phyloP scores from a whole-genome alignment of 92 coral and sea anemone species.

The Scolanthus callimorphus region DNA sequence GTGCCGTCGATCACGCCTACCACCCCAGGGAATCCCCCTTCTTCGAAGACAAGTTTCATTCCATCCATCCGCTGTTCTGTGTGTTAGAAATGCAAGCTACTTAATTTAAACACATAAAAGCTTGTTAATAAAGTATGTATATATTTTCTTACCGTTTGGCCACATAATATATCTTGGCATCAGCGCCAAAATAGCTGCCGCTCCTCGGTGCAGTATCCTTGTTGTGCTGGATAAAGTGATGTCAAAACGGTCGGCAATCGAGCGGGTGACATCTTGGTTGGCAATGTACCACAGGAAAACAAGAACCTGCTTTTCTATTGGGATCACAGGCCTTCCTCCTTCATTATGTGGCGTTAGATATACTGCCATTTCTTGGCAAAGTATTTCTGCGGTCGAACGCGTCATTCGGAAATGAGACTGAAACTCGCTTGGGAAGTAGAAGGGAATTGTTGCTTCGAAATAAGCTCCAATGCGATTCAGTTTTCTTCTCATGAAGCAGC shows the following conservation, averaged over 20 bases:
- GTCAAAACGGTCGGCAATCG: constrained; percentile 33
- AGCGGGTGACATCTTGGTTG: constrained; percentile 21
- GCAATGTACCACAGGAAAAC: constrained; percentile 30
- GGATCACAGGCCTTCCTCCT: constrained; percentile 23
- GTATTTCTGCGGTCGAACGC: constrained; percentile 16
- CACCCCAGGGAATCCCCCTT: constrained; percentile 36
- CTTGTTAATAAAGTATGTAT: constrained; percentile 4
- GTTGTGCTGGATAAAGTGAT: constrained; percentile 33
- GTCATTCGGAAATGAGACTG: constrained; percentile 37
- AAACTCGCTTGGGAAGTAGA: constrained; percentile 24
- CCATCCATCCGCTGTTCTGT: constrained; percentile 19
- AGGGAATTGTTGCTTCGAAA: constrained; percentile 15
- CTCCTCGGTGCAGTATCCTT: constrained; percentile 23
- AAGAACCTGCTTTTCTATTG: constrained; percentile 25
- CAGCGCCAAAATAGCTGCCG: constrained; percentile 27
- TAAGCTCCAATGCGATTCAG: constrained; percentile 23
- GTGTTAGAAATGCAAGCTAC: neutral
- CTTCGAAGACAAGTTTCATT: constrained; percentile 12
- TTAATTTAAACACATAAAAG: neutral
- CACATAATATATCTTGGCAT: constrained; percentile 17
- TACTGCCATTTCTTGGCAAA: constrained; percentile 19
- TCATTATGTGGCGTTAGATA: constrained; percentile 9
- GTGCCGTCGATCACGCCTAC: constrained; percentile 34
- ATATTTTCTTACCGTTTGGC: constrained; percentile 26
- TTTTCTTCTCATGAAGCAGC: constrained; percentile 29